Conservation (phyloP, 2,888 invertebrate species). For the Drepanosiphum platanoidis region DNA sequence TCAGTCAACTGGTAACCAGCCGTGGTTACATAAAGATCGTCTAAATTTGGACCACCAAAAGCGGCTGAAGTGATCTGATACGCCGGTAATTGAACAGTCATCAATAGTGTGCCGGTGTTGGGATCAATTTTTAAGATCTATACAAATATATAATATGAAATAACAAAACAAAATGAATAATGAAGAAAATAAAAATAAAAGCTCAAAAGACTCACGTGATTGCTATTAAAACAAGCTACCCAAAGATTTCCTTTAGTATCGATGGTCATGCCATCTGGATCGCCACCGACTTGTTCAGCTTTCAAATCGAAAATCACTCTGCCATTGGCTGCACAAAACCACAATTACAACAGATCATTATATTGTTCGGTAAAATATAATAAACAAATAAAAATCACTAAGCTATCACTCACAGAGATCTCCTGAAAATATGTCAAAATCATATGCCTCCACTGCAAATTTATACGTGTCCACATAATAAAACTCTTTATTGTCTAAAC, state of each 20-base stretch:
- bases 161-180: no score
- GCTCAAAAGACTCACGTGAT: conserved; percentile 68
- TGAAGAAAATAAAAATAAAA: background rate
- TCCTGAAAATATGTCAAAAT: conserved; percentile 73
- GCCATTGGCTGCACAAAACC: conserved; percentile 73
- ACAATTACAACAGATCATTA: background rate
- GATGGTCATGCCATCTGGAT: conserved; percentile 69
- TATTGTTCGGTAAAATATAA: no score
- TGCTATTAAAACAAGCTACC: conserved; percentile 75
- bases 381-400: no score
- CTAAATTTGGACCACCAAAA: conserved; percentile 76
- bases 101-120: conserved; percentile 70
- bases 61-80: conserved; percentile 71
- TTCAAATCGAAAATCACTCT: conserved; percentile 72
- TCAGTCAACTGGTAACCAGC: conserved; percentile 66
- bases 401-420: conserved; percentile 36
- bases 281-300: conserved; percentile 67
- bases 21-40: conserved; percentile 77
- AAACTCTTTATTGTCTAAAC: conserved; percentile 74
- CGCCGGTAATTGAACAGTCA: conserved; percentile 74
- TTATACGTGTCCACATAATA: conserved; percentile 70
- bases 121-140: conserved; percentile 72
- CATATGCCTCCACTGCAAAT: conserved; percentile 73
- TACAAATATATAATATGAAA: background rate
- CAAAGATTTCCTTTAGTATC: conserved; percentile 70